These are phyloP conservation scores for Lottia gigantea DNA, from an alignment of 2,888 invertebrate genomes.

Conservation along the genomic window DNA sequence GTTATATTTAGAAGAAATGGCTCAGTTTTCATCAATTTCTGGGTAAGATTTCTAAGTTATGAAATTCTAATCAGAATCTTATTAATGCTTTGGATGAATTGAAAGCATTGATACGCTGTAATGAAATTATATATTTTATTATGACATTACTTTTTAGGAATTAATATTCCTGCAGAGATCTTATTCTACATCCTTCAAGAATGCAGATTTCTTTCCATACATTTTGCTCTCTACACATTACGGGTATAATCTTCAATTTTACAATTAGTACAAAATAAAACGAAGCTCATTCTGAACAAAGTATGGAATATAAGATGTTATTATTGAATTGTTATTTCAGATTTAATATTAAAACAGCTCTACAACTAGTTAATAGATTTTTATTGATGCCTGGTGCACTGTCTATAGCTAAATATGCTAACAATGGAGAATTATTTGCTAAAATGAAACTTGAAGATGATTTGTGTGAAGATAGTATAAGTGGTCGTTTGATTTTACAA, in stretches of 20 bases:
- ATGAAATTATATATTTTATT: no score
- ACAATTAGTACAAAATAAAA: no score
- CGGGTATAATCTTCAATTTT: no score
- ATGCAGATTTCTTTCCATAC: neutral
- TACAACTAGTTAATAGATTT: slow-evolving; percentile 77
- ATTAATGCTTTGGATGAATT: no score
- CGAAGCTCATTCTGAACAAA: no score
- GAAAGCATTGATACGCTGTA: no score
- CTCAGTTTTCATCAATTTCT: slow-evolving; percentile 76
- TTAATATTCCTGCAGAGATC: no score
- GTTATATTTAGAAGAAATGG: slow-evolving; percentile 82
- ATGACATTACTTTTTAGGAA: no score
- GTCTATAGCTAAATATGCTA: slow-evolving; percentile 81
- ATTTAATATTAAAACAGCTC: slow-evolving; percentile 76
- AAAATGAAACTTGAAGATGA: slow-evolving; percentile 79
- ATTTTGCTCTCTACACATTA: neutral
- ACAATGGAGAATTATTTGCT: slow-evolving; percentile 81
- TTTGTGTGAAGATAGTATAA: slow-evolving; percentile 84
- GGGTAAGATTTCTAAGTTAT: slow-evolving; percentile 50
- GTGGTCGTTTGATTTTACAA: slow-evolving; percentile 81
- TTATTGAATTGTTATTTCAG: slow-evolving; percentile 53
- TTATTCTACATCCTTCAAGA: neutral
- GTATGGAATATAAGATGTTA: no score
- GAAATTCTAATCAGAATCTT: no score
- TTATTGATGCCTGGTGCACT: slow-evolving; percentile 73